Percentiles rank a stretch among this genome's conserved stretches.
Evolutionary conservation across 2,113 vertebrate genomes (phyloP).

Genomic region (Leuciscus idus): DNA sequence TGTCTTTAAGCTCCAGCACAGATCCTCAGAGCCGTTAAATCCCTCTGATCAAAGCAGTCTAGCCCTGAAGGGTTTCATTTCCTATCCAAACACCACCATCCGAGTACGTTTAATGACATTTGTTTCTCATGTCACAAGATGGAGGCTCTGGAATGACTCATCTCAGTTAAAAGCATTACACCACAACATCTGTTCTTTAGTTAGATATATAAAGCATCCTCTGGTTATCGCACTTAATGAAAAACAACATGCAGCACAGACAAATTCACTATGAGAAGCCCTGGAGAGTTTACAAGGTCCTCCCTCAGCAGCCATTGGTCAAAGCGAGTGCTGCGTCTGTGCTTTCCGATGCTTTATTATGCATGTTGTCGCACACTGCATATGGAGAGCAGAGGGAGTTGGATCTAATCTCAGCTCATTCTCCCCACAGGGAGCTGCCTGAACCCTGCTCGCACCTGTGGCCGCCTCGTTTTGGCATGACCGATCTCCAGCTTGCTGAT

Average conservation of each 20-base stretch:
- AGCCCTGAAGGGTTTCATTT: conserved; percentile 29
- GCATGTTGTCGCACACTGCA: conserved; percentile 15
- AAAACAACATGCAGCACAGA: not conserved
- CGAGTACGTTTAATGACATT: conserved; percentile 5
- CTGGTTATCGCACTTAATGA: not conserved
- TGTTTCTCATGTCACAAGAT: not conserved
- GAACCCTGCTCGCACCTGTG: conserved; percentile 39
- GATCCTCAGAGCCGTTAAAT: conserved; percentile 17
- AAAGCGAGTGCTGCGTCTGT: conserved; percentile 29
- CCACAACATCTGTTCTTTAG: conserved; percentile 11
- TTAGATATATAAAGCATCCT: conserved; percentile 6
- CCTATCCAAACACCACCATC: conserved; percentile 19
- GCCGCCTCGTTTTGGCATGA: not conserved
- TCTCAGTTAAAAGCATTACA: not conserved
- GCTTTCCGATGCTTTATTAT: conserved; percentile 22
- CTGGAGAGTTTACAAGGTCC: not conserved
- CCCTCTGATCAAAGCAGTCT: conserved; percentile 44
- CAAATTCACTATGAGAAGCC: conserved; percentile 15
- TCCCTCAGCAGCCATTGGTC: conserved; percentile 20
- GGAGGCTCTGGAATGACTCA: not conserved
- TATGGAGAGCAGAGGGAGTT: conserved; percentile 13
- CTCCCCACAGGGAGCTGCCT: conserved; percentile 14
- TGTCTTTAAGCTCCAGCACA: conserved; percentile 33
- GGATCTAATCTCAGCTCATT: conserved; percentile 22
- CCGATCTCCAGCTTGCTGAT: not conserved